Evolutionary conservation across 2,888 invertebrate genomes (phyloP).

Genomic region (Pelosia muscerda): DNA sequence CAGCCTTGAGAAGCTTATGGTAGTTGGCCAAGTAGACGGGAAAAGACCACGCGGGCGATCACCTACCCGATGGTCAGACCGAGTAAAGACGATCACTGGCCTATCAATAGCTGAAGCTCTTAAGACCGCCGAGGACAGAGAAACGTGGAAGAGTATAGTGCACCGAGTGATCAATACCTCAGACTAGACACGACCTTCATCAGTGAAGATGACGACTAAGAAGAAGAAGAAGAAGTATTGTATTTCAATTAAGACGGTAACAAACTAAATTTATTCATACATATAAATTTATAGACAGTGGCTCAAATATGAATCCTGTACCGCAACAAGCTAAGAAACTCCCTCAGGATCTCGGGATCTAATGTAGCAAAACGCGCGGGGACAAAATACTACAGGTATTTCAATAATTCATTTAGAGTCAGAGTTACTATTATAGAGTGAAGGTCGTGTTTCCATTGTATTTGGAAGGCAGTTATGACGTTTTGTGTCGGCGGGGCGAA

Average conservation of each 20-base stretch:
- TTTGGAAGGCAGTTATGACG: slow-evolving; percentile 51
- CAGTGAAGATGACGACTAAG: no score
- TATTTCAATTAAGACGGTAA: slow-evolving; percentile 49
- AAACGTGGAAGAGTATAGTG: no score
- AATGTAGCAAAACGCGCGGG: slow-evolving; percentile 62
- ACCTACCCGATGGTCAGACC: no score
- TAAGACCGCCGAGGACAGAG: no score
- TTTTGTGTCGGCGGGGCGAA: slow-evolving; percentile 52
- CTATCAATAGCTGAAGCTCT: no score
- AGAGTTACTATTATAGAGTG: slow-evolving; percentile 22
- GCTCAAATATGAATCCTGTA: slow-evolving; percentile 83
- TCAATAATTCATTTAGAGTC: slow-evolving; percentile 22
- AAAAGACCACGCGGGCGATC: no score
- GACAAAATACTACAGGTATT: slow-evolving; percentile 34
- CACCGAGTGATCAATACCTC: no score
- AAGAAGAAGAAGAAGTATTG: no score
- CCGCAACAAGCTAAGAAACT: slow-evolving; percentile 85
- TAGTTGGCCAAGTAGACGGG: no score
- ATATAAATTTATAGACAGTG: slow-evolving; percentile 76
- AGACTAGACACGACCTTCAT: no score
- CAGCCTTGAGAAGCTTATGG: no score
- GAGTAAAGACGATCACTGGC: no score
- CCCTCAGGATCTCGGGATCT: slow-evolving; percentile 81
- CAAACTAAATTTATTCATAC: slow-evolving; percentile 52
- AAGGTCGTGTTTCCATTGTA: slow-evolving; percentile 53